Percentiles rank a stretch among this genome's conserved stretches.
These are phyloP conservation scores for Himalopsyche anomala DNA, from an alignment of 2,888 invertebrate species.

Conservation along the genomic window DNA sequence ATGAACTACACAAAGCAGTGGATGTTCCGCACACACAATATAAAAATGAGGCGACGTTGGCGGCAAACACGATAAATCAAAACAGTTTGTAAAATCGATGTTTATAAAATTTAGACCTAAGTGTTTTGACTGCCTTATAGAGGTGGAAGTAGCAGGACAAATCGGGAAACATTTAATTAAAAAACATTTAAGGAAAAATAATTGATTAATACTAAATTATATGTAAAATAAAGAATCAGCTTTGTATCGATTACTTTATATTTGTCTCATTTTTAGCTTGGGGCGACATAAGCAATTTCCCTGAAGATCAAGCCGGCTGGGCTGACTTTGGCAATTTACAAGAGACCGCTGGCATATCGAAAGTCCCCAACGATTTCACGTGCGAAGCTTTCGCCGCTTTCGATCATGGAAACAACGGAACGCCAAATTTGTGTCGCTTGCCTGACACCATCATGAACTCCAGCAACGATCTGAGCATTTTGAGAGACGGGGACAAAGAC, in stretches of 20 bases:
- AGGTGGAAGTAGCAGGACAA: too few relatives aligned
- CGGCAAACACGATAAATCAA: too few relatives aligned
- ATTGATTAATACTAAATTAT: too few relatives aligned
- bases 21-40: too few relatives aligned
- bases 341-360: slow-evolving; percentile 57
- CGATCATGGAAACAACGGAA: slow-evolving; percentile 44
- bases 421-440: slow-evolving; percentile 2
- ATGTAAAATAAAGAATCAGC: background rate
- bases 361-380: slow-evolving; percentile 56
- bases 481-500: background rate
- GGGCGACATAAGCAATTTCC: slow-evolving; percentile 52
- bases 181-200: too few relatives aligned
- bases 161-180: too few relatives aligned
- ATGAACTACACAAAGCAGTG: too few relatives aligned
- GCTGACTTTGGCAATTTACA: slow-evolving; percentile 63
- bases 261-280: slow-evolving; percentile 53
- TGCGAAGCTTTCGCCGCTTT: slow-evolving; percentile 60
- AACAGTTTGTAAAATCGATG: too few relatives aligned
- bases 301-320: slow-evolving; percentile 61
- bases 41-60: too few relatives aligned
- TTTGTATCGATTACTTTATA: background rate
- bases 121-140: too few relatives aligned
- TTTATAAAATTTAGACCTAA: too few relatives aligned
- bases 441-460: slow-evolving; percentile 46
- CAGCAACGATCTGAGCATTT: slow-evolving; percentile 17